phyloP scores from a whole-genome alignment of 2,113 vertebrate species.

The Himantopus leucocephalus region DNA sequence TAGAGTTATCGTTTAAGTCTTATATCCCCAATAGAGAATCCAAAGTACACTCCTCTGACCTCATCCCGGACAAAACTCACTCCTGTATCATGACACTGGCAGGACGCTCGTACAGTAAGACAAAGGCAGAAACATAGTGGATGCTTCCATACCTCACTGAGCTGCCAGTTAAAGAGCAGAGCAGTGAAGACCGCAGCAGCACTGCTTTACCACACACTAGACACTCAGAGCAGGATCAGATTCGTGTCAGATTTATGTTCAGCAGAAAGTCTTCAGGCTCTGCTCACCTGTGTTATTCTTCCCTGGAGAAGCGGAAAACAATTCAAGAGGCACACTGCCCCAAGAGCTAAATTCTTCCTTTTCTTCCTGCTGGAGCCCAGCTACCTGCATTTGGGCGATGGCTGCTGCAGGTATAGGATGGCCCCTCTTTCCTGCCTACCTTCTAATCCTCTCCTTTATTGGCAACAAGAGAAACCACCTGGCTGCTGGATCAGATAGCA shows the following conservation, averaged over 20 bases:
- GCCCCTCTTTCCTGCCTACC: neutral
- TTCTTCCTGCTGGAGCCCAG: neutral
- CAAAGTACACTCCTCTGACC: neutral
- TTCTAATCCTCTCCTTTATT: neutral
- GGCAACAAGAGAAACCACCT: neutral
- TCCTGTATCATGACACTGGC: neutral
- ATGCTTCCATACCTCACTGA: neutral
- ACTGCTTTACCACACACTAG: neutral
- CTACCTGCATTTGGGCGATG: neutral
- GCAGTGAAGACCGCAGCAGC: neutral
- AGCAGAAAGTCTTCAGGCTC: neutral
- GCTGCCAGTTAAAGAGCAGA: neutral
- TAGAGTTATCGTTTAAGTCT: neutral
- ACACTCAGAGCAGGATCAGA: neutral
- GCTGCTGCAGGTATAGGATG: neutral
- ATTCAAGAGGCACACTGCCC: neutral
- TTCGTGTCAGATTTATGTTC: neutral
- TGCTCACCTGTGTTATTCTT: neutral
- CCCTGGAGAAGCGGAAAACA: neutral
- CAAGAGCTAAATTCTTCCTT: neutral
- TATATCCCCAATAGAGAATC: neutral
- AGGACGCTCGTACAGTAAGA: neutral
- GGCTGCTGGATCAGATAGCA: slow-evolving; percentile 4
- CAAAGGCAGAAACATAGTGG: accelerated
- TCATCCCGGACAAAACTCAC: neutral